These are phyloP conservation scores for Plecotus auritus DNA, from an alignment of 2,113 vertebrate genomes.

Conservation along the genomic window DNA sequence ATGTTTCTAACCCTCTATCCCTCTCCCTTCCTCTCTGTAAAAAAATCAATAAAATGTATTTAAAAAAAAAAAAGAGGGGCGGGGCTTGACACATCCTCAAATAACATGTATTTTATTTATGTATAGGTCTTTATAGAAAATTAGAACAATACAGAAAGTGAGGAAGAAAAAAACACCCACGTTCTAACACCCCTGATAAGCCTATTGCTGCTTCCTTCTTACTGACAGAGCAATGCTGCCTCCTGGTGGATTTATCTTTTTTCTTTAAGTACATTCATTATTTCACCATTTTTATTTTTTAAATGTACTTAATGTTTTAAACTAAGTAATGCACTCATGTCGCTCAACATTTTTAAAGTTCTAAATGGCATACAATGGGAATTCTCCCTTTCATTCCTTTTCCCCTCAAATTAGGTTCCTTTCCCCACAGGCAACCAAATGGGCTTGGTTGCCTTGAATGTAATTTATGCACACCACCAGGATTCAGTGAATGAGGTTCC, in stretches of 20 bases:
- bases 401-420: not conserved
- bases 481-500: not conserved
- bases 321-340: not conserved
- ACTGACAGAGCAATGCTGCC: slow-evolving; percentile 46
- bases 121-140: not conserved
- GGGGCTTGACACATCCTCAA: not conserved
- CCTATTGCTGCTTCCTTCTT: not conserved
- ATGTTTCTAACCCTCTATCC: no score
- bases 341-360: not conserved
- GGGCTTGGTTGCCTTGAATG: no score
- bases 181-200: not conserved
- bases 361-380: not conserved
- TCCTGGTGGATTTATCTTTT: slow-evolving; percentile 44
- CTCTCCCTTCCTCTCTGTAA: no score
- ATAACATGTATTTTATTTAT: not conserved
- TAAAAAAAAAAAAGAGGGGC: not conserved
- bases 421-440: not conserved
- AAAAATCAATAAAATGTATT: no score
- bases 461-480: not conserved
- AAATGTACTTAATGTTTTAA: not conserved
- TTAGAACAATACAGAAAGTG: not conserved
- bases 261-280: not conserved
- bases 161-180: not conserved
- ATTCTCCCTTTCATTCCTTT: not conserved
- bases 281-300: not conserved